Evolutionary conservation across 1,140 invertebrate genomes (phyloP).

Genomic region (Solenopsis invicta): DNA sequence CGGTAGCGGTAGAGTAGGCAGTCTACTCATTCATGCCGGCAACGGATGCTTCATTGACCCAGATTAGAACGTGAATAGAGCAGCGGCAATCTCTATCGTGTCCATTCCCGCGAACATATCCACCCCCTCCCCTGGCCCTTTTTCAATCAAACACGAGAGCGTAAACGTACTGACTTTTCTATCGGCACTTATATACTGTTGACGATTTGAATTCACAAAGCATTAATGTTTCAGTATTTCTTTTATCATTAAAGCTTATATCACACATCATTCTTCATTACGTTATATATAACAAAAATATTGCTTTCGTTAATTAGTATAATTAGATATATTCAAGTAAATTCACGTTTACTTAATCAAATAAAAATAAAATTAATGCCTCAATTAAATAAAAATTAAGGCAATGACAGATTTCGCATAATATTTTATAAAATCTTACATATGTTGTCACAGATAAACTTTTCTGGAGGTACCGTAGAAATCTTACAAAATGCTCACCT

Average conservation of each 20-base stretch:
- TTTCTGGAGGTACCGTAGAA: neutral
- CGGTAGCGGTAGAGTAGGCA: neutral
- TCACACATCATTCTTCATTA: neutral
- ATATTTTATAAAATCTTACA: conserved; percentile 34
- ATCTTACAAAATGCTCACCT: conserved; percentile 62
- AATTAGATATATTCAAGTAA: conserved; percentile 19
- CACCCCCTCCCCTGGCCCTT: conserved; percentile 9
- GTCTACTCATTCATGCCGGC: conserved; percentile 72
- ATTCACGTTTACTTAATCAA: neutral
- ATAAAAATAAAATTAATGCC: too few species aligned
- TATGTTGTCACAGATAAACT: neutral
- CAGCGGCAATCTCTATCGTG: conserved; percentile 59
- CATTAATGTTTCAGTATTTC: neutral
- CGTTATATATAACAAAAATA: neutral
- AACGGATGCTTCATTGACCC: conserved; percentile 78
- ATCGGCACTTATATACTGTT: neutral
- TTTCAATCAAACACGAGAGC: conserved; percentile 48
- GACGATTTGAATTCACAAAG: too few species aligned
- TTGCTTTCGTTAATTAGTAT: neutral
- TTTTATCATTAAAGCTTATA: neutral
- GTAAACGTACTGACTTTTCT: conserved; percentile 62
- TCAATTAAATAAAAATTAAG: neutral
- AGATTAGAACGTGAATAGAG: conserved; percentile 78
- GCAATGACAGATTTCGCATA: neutral
- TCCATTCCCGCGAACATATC: conserved; percentile 68